phyloP scores from a whole-genome alignment of 2,113 vertebrate species.

The Tachycineta bicolor region DNA sequence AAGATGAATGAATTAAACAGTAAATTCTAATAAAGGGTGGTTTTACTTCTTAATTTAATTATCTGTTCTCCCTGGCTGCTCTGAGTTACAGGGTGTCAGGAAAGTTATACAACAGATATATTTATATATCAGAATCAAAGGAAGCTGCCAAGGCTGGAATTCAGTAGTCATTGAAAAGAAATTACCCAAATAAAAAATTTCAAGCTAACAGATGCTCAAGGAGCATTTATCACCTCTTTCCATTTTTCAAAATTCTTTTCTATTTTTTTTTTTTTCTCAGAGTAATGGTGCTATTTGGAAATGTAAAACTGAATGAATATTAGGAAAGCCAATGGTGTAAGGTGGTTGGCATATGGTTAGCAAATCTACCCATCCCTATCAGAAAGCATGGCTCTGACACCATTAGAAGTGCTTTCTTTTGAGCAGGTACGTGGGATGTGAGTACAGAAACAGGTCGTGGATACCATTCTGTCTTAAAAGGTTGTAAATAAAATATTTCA shows the following conservation, averaged over 20 bases:
- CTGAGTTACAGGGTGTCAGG: background rate
- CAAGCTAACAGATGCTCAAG: background rate
- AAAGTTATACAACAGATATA: background rate
- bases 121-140: background rate
- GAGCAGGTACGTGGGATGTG: background rate
- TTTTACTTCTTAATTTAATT: background rate
- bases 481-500: background rate
- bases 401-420: background rate
- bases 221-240: background rate
- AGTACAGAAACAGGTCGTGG: background rate
- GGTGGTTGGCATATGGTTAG: background rate
- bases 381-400: background rate
- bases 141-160: background rate
- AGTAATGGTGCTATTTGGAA: background rate
- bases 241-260: background rate
- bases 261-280: background rate
- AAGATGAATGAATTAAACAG: background rate
- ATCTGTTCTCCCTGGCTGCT: background rate
- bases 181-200: rapidly evolving
- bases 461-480: background rate
- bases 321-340: background rate
- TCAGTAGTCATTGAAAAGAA: background rate
- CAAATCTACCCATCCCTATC: background rate
- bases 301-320: background rate
- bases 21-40: background rate